Base-by-base conservation (phyloP, 2,888 invertebrate species). In the Iselma pallidipennis region DNA sequence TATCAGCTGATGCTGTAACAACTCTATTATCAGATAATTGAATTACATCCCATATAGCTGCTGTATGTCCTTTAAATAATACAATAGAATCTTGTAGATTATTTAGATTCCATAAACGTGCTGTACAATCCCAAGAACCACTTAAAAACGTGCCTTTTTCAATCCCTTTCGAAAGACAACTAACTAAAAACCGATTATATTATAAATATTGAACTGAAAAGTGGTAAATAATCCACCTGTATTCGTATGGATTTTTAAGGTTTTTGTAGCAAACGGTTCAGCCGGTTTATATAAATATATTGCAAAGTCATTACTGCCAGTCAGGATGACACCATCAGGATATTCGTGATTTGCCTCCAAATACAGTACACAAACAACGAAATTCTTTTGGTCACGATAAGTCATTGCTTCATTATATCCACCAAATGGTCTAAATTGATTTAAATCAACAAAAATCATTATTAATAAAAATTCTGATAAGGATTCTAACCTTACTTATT, bases 61-160 rank as follows among this genome's bases (percentile, higher is more conserved):
- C 91, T 66, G 87, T 85, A 73, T 94, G 94, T 0, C 91, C 92
- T 63, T 84, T 82, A 7, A 92, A 83, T 0, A 87, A 87, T 45
- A 87, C 78, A 23, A 74, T 82, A 26, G 85, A 81, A 1, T 86
- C 81, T 6, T 83, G 83, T 12, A 85, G 80, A 52, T 84, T 81
- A 59, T 83, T 84, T 2, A 91, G 69, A 53, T 83, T 84, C 96
- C 98, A 98, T 50, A 95, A 83, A 75, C 91, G 90, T 0, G 93
- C 95, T 4, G 93, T 91, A 67, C 87, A 87, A 78, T 98, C 98
- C 97, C 98, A 98, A 50, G 97, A 97, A 45, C 95, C 93, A 76
- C 94, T 95, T 56, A 91, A 81, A 72, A 94, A 83, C 9, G 87
- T 83, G 54, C 86, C 86, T 54, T 83, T 77, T 57, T 81, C 76